Percentiles rank a stretch among this genome's conserved stretches.
phyloP scores from a whole-genome alignment of 2,888 invertebrate genomes.

The Nebria brevicollis region DNA sequence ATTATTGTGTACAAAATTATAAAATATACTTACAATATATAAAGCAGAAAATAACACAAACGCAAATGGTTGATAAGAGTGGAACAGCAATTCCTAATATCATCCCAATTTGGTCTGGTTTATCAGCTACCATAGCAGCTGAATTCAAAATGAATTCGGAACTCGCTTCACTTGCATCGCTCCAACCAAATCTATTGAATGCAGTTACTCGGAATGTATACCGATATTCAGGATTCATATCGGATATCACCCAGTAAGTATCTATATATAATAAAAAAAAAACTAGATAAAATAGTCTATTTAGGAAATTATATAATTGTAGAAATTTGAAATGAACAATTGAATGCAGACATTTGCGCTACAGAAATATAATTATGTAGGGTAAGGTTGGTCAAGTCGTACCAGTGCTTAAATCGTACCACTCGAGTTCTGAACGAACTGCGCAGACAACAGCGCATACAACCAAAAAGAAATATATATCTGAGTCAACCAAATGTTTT shows the following conservation, averaged over 20 bases:
- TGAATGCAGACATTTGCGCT: too few relatives aligned
- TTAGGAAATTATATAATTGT: too few relatives aligned
- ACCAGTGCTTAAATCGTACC: too few relatives aligned
- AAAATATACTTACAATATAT: constrained; percentile 64
- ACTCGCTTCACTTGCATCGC: constrained; percentile 77
- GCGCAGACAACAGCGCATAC: too few relatives aligned
- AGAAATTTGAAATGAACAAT: too few relatives aligned
- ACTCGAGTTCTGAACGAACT: too few relatives aligned
- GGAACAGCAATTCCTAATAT: constrained; percentile 74
- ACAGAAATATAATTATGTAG: too few relatives aligned
- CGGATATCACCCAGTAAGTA: constrained; percentile 82
- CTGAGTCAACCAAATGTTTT: too few relatives aligned
- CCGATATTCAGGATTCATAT: constrained; percentile 69
- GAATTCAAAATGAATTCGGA: constrained; percentile 67
- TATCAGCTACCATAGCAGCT: constrained; percentile 64
- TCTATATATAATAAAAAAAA: constrained; percentile 61
- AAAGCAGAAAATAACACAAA: constrained; percentile 62
- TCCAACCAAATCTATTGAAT: constrained; percentile 83
- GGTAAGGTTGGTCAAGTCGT: too few relatives aligned
- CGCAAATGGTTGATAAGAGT: constrained; percentile 54
- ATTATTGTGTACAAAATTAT: background rate
- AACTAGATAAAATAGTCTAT: too few relatives aligned
- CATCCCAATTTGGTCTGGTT: constrained; percentile 66
- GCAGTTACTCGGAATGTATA: constrained; percentile 83
- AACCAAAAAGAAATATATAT: too few relatives aligned